These are phyloP conservation scores for Phortica variegata DNA, from an alignment of 1,140 invertebrate species.

Conservation along the genomic window DNA sequence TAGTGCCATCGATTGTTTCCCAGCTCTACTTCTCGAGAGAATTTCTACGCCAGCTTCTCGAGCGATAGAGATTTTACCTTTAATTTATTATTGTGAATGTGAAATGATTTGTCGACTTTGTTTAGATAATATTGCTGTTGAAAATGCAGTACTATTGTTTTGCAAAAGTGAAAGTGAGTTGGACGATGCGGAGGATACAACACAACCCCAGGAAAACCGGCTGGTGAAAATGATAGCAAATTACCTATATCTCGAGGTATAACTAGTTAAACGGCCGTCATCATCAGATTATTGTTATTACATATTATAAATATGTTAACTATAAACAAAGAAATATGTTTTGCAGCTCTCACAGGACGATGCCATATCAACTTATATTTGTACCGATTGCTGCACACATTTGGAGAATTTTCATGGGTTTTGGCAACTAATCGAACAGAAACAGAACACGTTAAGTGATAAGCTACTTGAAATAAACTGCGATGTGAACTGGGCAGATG, in stretches of 20 bases:
- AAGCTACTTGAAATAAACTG: constrained; percentile 45
- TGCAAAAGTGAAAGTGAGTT: constrained; percentile 13
- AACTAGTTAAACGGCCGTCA: neutral
- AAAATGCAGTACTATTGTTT: constrained; percentile 36
- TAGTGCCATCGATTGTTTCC: too few relatives aligned
- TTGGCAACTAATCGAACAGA: constrained; percentile 41
- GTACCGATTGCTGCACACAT: constrained; percentile 35
- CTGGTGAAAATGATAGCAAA: constrained; percentile 48
- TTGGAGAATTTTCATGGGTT: constrained; percentile 47
- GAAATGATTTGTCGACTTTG: constrained; percentile 52
- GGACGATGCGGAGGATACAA: constrained; percentile 16
- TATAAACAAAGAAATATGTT: neutral
- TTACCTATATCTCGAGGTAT: constrained; percentile 47
- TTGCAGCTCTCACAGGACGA: constrained; percentile 40
- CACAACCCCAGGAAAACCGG: constrained; percentile 42
- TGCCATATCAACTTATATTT: constrained; percentile 44
- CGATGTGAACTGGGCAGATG: constrained; percentile 44
- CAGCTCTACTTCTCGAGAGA: too few relatives aligned
- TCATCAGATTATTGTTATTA: neutral
- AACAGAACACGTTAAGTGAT: constrained; percentile 45
- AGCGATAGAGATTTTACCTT: too few relatives aligned
- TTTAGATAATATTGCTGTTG: constrained; percentile 34
- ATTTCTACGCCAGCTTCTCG: too few relatives aligned
- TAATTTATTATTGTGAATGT: too few relatives aligned
- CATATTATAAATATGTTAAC: neutral